phyloP scores from a whole-genome alignment of 2,888 invertebrate genomes.

The Pheosia tremula region DNA sequence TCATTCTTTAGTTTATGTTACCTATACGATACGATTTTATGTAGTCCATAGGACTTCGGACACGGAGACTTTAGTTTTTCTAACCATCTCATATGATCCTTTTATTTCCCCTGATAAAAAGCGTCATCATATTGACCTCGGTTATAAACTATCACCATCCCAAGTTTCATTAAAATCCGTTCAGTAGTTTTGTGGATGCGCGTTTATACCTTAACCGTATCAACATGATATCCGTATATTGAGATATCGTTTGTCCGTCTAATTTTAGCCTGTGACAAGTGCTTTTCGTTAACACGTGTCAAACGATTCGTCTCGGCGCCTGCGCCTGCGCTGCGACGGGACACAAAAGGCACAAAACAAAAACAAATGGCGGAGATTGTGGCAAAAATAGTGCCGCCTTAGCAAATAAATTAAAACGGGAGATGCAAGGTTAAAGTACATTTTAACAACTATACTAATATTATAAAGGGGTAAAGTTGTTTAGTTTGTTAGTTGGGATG shows the following conservation, averaged over 20 bases:
- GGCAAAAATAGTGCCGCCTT: conserved; percentile 4
- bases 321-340: background rate
- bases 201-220: too few species aligned
- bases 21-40: conserved; percentile 2
- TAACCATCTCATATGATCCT: too few species aligned
- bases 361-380: conserved; percentile 6
- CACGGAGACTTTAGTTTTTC: too few species aligned
- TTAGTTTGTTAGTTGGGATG: too few species aligned
- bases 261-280: background rate
- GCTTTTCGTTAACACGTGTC: conserved; percentile 6
- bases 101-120: too few species aligned
- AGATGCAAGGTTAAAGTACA: background rate
- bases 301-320: background rate
- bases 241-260: background rate
- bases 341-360: conserved; percentile 5
- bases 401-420: background rate
- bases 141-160: too few species aligned
- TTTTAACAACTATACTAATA: background rate
- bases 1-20: conserved; percentile 1
- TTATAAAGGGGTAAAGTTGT: too few species aligned
- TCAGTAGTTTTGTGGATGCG: too few species aligned
- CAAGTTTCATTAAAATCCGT: too few species aligned
- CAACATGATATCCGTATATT: too few species aligned
- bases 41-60: background rate
- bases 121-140: too few species aligned